These are phyloP conservation scores for Corapipo altera DNA, from an alignment of 2,113 vertebrate species.

Conservation along the genomic window DNA sequence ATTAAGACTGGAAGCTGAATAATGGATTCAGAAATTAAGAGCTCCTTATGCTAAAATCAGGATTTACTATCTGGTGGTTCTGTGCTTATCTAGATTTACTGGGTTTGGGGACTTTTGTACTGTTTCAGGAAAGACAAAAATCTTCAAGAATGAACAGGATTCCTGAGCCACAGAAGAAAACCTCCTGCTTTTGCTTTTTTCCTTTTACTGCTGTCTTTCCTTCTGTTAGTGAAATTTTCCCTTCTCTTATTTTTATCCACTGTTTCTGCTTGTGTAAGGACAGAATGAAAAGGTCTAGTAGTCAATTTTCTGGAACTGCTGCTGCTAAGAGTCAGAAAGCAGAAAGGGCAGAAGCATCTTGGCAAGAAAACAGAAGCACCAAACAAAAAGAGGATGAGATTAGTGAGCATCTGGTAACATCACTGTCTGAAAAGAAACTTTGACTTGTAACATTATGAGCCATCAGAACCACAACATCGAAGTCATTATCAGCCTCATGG, in stretches of 20 bases:
- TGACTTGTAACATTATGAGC: neutral
- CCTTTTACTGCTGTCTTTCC: neutral
- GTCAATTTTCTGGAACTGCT: neutral
- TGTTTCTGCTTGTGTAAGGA: neutral
- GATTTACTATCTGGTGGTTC: neutral
- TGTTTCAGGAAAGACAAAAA: neutral
- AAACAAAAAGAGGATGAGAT: neutral
- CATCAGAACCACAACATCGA: neutral
- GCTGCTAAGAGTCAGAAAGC: neutral
- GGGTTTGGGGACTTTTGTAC: neutral
- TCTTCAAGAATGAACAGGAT: neutral
- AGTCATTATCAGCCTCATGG: neutral
- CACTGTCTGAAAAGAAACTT: neutral
- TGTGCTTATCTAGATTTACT: neutral
- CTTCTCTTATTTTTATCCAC: neutral
- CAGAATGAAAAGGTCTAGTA: neutral
- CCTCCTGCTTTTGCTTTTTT: neutral
- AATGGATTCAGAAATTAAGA: neutral
- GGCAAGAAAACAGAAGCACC: neutral
- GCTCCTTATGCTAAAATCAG: neutral
- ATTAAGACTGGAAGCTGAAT: neutral
- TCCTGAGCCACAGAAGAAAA: neutral
- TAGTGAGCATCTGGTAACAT: neutral
- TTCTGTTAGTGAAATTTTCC: neutral
- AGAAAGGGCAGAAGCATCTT: neutral